Conservation (phyloP, 2,888 invertebrate species). For the Nebria salina region DNA sequence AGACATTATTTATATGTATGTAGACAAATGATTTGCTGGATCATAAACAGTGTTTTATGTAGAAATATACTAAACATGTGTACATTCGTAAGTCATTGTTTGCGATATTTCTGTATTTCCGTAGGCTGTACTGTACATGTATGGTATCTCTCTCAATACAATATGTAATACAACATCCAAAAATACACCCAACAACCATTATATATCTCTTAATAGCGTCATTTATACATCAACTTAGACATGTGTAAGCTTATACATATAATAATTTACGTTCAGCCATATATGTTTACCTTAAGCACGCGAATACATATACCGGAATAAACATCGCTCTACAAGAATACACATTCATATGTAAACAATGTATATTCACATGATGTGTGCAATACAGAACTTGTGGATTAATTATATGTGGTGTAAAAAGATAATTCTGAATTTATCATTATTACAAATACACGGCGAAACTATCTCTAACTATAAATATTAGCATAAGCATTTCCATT, state of each 20-base stretch:
- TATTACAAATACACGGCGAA: background rate
- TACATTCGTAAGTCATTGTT: background rate
- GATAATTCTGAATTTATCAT: background rate
- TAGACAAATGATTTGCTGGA: background rate
- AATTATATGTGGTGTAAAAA: background rate
- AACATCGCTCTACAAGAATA: background rate
- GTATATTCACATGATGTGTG: background rate
- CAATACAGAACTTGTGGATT: background rate
- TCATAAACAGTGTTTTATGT: background rate
- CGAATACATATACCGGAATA: background rate
- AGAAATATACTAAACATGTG: background rate
- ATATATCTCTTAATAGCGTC: conserved; percentile 2
- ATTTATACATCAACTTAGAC: conserved; percentile 5
- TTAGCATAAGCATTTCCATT: too few species aligned
- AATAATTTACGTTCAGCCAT: conserved; percentile 6
- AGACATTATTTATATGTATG: background rate
- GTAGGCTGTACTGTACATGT: background rate
- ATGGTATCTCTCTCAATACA: background rate
- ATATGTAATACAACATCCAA: background rate
- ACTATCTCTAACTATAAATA: too few species aligned
- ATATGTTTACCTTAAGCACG: conserved; percentile 9
- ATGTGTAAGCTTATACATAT: conserved; percentile 2
- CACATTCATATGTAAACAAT: background rate
- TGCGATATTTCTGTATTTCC: background rate
- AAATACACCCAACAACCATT: background rate